These are phyloP conservation scores for Percopsis omiscomaycus DNA, from an alignment of 2,797 vertebrate genomes.

Conservation along the genomic window DNA sequence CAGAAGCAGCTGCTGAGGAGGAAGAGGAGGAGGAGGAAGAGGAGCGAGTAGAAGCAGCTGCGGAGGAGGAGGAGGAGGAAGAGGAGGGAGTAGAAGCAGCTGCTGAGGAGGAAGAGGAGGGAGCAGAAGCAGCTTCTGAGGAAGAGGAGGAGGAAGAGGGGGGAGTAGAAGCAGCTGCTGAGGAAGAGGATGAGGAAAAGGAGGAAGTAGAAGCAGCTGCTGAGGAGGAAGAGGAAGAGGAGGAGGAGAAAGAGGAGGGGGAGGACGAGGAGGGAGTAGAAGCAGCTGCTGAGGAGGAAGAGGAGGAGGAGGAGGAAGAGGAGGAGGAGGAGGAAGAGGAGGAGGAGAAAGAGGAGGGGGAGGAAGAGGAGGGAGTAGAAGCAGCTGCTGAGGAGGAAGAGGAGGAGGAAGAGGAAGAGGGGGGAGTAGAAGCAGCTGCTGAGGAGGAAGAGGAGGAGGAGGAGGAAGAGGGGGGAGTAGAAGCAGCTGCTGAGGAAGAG, in stretches of 20 bases:
- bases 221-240: not conserved
- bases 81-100: not conserved
- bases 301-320: constrained; percentile 2
- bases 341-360: constrained; percentile 11
- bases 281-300: not conserved
- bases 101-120: constrained; percentile 1
- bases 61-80: not conserved
- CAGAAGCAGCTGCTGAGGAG: not conserved
- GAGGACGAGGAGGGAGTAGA: not conserved
- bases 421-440: too few relatives aligned
- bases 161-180: not conserved
- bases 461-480: constrained; percentile 4
- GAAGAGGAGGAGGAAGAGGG: constrained; percentile 12
- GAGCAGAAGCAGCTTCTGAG: not conserved
- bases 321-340: not conserved
- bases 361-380: not conserved
- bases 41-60: not conserved
- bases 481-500: constrained; percentile 12
- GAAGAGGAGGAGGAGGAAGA: constrained; percentile 7
- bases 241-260: not conserved
- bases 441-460: constrained; percentile 20
- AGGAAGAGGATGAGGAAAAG: not conserved
- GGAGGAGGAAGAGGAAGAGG: constrained; percentile 10
- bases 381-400: not conserved
- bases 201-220: not conserved